Percentiles rank a stretch among this genome's conserved stretches.
These are phyloP conservation scores for Campopleginae sp. DNA, from an alignment of 2,888 invertebrate species.

Conservation along the genomic window DNA sequence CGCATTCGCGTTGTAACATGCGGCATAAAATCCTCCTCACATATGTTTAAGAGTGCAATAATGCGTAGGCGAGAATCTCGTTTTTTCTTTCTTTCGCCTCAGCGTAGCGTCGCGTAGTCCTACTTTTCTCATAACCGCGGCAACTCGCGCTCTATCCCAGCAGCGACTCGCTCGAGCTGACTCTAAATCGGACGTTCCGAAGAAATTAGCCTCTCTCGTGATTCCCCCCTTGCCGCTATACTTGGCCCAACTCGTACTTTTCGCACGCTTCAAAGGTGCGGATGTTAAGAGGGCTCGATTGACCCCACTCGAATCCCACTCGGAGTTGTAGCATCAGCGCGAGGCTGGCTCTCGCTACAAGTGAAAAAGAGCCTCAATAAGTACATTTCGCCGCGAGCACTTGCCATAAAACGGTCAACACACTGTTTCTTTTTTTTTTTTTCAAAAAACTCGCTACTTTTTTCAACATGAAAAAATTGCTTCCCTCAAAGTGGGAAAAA, in stretches of 20 bases:
- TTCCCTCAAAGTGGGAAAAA: not conserved
- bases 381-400: not conserved
- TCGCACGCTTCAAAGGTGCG: constrained; percentile 4
- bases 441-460: constrained; percentile 6
- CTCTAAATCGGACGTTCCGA: not conserved
- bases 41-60: constrained; percentile 19
- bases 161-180: too few species aligned
- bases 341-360: not conserved
- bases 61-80: constrained; percentile 58
- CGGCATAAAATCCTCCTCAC: not conserved
- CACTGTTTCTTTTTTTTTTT: too few species aligned
- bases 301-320: constrained; percentile 17
- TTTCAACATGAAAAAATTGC: not conserved
- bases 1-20: constrained; percentile 9
- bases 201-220: not conserved
- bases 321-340: not conserved
- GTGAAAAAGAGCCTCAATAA: not conserved
- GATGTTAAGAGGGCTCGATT: constrained; percentile 18
- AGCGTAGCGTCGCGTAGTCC: too few species aligned
- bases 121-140: too few species aligned
- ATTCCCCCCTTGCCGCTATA: too few species aligned
- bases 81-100: constrained; percentile 28
- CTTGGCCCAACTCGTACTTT: not conserved
- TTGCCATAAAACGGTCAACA: not conserved
- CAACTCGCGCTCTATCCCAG: too few species aligned